Conservation (phyloP, 2,113 vertebrate species). For the Heterotis niloticus region DNA sequence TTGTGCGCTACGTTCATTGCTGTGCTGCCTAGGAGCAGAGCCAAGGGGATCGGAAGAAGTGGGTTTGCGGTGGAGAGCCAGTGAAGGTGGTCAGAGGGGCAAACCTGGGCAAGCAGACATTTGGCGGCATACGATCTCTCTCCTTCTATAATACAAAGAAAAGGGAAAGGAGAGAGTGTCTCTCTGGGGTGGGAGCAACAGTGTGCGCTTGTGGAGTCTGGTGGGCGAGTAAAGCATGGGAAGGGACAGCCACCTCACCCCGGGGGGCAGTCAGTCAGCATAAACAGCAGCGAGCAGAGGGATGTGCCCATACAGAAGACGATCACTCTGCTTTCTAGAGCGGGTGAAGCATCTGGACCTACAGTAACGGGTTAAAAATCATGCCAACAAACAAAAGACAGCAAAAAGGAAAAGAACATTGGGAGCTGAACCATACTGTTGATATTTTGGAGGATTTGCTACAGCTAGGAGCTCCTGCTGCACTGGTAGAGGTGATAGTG, state of each 20-base stretch:
- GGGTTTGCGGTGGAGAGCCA: neutral
- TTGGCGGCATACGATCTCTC: neutral
- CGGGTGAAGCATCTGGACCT: neutral
- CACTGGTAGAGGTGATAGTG: constrained; percentile 11
- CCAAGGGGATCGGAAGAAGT: neutral
- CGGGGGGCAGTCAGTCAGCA: neutral
- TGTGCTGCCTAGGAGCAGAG: neutral
- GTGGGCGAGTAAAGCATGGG: neutral
- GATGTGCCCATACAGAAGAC: neutral
- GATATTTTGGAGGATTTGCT: constrained; percentile 1
- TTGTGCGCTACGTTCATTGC: neutral
- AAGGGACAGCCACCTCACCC: neutral
- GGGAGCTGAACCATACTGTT: neutral
- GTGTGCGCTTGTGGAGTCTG: neutral
- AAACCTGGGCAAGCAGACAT: neutral
- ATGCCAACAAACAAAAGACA: constrained; percentile 8
- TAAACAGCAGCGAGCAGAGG: neutral
- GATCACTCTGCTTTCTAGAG: neutral
- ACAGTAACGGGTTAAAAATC: constrained; percentile 13
- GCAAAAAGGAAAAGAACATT: constrained; percentile 6
- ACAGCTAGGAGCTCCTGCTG: neutral
- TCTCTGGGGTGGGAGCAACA: neutral
- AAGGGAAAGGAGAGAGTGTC: neutral
- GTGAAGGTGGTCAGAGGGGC: neutral
- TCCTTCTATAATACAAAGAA: neutral